Percentiles rank a stretch among this genome's conserved stretches.
phyloP scores from a whole-genome alignment of 2,113 vertebrate genomes.

The Nycticryphes semicollaris region DNA sequence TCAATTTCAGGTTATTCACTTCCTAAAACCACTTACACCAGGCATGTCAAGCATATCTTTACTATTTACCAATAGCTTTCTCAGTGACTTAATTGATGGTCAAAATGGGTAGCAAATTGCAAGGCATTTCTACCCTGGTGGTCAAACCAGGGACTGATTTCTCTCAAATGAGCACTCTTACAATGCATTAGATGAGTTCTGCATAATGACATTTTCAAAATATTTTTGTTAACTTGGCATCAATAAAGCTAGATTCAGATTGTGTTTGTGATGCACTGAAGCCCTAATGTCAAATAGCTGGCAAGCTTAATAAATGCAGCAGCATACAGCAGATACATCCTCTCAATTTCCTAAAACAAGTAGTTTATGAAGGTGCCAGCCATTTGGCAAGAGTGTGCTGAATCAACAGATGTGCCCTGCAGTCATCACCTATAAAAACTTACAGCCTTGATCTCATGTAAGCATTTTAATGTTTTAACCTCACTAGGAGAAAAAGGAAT shows the following conservation, averaged over 20 bases:
- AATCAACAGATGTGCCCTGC: neutral
- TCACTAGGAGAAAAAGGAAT: neutral
- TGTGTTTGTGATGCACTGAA: neutral
- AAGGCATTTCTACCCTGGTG: neutral
- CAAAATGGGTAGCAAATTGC: neutral
- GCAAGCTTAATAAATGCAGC: neutral
- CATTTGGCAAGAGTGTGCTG: neutral
- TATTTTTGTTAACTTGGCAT: neutral
- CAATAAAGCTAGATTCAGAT: neutral
- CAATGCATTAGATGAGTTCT: neutral
- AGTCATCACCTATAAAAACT: neutral
- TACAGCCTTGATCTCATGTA: neutral
- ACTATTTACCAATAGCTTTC: neutral
- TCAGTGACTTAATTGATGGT: neutral
- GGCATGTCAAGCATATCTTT: neutral
- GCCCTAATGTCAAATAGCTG: neutral
- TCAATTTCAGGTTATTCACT: neutral
- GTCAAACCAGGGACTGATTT: neutral
- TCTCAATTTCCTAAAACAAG: neutral
- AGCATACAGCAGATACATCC: neutral
- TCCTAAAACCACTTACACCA: neutral
- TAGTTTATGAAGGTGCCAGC: neutral
- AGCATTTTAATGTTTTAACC: neutral
- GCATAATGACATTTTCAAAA: neutral
- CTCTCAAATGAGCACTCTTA: neutral